Base-by-base conservation (phyloP, 2,113 vertebrate genomes). In the Lycocorax pyrrhopterus region DNA sequence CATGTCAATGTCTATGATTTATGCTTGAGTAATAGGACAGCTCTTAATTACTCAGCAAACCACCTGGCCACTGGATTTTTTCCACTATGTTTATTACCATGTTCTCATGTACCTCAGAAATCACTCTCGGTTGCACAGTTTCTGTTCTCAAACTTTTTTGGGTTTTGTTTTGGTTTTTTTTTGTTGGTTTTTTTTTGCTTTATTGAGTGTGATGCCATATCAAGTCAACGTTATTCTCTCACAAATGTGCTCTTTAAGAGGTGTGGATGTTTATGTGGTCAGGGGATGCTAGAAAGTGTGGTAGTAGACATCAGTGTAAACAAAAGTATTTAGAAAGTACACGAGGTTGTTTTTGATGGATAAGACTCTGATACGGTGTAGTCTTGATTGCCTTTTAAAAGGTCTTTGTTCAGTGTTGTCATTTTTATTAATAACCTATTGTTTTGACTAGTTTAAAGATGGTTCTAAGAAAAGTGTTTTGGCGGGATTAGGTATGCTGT, bases 61-160 rank as follows among this genome's bases (percentile, higher is more conserved):
- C 91, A 93, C 81, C 30, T 39, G 93, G 96, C 95, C 96, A 92
- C 93, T 97, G 97, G 94, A 97, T 97, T 98, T 97, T 98, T 97
- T 97, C 98, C 98, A 98, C 98, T 98, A 97, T 98, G 98, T 98
- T 98, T 97, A 97, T 98, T 97, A 97, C 98, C 98, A 97, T 98
- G 98, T 97, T 98, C 96, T 98, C 98, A 97, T 98, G 98, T 99
- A 99, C 99, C 99, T 99, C 99, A 99, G 95, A 96, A 95, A 98
- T 97, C 97, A 97, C 98, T 98, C 98, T 98, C 97, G 96, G 98
- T 99, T 99, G 98, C 99, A 99, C 98, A 99, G 98, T 98, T 98
- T 98, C 98, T 99, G 96, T 97, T 98, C 96, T 97, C 98, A 98
- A 98, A 95, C 85, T 94, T 63, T 81, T 93, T 81, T 87, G 32